Evolutionary conservation across 2,888 invertebrate genomes (phyloP), one percentile per base, ranked within the genome.

Genomic region (Patella caerulea): DNA sequence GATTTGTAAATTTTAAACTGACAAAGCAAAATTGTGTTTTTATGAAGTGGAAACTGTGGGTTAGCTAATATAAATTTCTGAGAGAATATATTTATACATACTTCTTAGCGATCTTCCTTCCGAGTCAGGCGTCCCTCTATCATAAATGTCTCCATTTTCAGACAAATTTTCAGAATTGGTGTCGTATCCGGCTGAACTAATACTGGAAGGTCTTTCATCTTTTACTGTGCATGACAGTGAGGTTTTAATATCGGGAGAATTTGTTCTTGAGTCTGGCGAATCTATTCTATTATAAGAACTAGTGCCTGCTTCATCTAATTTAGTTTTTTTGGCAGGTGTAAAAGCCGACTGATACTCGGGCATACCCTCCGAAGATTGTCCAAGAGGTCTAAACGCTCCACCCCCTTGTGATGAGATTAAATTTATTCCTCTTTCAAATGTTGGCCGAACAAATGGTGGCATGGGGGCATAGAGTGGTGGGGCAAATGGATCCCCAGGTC

Each of bases 401-500:
- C 84, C 84, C 24, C 83, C 85, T 17, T 82, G 84, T 11, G 85
- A 85, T 71, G 81, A 83, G 79, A 89, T 84, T 73, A 88, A 77
- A 15, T 85, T 85, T 77, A 88, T 83, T 45, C 83, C 80, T 29
- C 87, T 82, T 55, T 88, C 88, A 65, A 88, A 75, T 17, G 83
- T 80, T 2, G 88, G 84, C 29, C 88, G 83, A 9, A 88, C 86
- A 81, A 87, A 88, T 5, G 85, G 87, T 19, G 87, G 87, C 34
- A 88, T 82, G 4, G 87, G 87, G 52, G 89, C 84, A 79, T 89
- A 89, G 71, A 90, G 83, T 1, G 89, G 89, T n/a, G 88, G 81
- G n/a, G 88, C 83, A 79, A 89, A 89, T 45, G 83, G 87, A 55
- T 90, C 89, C n/a, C 88, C 88, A 4, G 87, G 88, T 52, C 89